These are phyloP conservation scores for Anser cygnoides DNA, from an alignment of 2,113 vertebrate genomes.

Conservation along the genomic window DNA sequence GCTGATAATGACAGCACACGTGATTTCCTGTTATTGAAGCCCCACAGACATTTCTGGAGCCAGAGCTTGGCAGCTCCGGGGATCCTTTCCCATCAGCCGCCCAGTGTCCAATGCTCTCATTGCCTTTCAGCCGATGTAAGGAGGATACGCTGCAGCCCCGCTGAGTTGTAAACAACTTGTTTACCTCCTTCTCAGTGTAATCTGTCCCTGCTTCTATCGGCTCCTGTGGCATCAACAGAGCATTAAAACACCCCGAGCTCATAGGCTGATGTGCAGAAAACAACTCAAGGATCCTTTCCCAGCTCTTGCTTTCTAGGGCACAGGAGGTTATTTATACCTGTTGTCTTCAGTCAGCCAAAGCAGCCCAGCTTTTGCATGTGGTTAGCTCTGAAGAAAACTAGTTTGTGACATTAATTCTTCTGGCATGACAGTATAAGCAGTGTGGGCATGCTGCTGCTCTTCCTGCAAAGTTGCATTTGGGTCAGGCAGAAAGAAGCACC, in stretches of 20 bases:
- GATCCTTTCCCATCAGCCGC: slow-evolving; percentile 20
- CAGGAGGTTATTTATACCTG: not conserved
- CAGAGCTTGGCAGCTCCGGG: slow-evolving; percentile 29
- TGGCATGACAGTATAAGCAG: not conserved
- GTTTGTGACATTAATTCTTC: not conserved
- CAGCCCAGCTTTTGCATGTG: not conserved
- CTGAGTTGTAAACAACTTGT: slow-evolving; percentile 45
- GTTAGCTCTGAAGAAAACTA: slow-evolving; percentile 27
- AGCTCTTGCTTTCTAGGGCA: not conserved
- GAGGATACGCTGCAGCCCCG: not conserved
- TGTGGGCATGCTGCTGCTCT: not conserved
- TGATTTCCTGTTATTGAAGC: slow-evolving; percentile 69
- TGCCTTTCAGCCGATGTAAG: slow-evolving; percentile 13
- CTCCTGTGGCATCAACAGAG: slow-evolving; percentile 48
- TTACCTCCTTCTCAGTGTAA: slow-evolving; percentile 38
- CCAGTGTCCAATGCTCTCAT: not conserved
- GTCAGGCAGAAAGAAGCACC: not conserved
- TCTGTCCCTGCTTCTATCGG: slow-evolving; percentile 45
- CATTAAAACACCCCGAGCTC: slow-evolving; percentile 36
- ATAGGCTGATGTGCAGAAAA: slow-evolving; percentile 46
- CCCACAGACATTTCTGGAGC: slow-evolving; percentile 49
- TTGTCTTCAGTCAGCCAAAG: not conserved
- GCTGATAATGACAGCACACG: slow-evolving; percentile 65
- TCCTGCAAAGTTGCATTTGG: not conserved
- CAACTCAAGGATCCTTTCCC: slow-evolving; percentile 5